Evolutionary conservation across 30 jellyfish, hydroid and myxozoan genomes (phyloP).

Genomic region (Aurelia sp.): DNA sequence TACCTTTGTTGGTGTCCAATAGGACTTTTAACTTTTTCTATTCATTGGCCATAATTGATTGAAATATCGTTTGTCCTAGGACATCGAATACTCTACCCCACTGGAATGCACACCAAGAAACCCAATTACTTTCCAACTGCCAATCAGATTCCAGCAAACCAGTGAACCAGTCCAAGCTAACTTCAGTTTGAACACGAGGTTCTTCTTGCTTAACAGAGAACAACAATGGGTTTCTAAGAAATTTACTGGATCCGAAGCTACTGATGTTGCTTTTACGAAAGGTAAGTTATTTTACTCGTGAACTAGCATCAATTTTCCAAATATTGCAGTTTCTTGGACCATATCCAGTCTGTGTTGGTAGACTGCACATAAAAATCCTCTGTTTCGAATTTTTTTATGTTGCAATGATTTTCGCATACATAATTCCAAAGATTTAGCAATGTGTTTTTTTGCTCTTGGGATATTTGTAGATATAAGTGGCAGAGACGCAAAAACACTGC

Average conservation of each 20-base stretch:
- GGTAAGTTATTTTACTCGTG: conserved; percentile 21
- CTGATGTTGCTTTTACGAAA: conserved; percentile 82
- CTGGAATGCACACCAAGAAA: conserved; percentile 91
- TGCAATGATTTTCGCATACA: no score
- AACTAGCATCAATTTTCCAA: no score
- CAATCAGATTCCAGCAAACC: conserved; percentile 97
- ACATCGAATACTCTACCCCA: conserved; percentile 71
- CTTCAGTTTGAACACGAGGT: conserved; percentile 94
- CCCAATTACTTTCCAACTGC: conserved; percentile 82
- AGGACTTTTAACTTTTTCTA: no score
- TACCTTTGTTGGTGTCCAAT: no score
- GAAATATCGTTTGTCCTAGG: conserved; percentile 44
- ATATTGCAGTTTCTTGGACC: no score
- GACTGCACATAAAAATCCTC: no score
- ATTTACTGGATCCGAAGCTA: conserved; percentile 85
- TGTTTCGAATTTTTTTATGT: no score
- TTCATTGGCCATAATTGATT: background rate
- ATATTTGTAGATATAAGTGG: no score
- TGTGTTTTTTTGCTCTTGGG: no score
- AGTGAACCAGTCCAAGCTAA: conserved; percentile 96
- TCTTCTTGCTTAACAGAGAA: conserved; percentile 68
- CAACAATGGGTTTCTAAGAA: conserved; percentile 76
- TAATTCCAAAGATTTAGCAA: no score
- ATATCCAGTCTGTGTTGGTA: no score
- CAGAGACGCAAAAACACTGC: no score